phyloP scores from a whole-genome alignment of 2,888 invertebrate species.

The Leptinotarsa tumamoca region DNA sequence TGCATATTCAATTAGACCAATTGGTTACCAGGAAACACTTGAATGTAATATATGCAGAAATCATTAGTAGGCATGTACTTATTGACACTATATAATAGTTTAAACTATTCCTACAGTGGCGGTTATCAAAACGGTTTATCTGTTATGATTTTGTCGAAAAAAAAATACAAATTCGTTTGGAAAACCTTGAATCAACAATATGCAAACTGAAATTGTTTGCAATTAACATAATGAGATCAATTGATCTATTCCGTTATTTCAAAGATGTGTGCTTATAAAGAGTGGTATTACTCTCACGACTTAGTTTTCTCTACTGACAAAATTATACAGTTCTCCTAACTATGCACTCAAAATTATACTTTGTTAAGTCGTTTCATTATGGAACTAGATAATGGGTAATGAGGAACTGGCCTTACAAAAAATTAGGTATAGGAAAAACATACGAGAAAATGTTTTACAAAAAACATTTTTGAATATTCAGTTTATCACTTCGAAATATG shows the following conservation, averaged over 20 bases:
- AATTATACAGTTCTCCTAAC: no score
- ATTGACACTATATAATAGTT: conserved; percentile 14
- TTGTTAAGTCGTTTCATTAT: no score
- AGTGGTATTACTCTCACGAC: background rate
- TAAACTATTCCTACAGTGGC: conserved; percentile 12
- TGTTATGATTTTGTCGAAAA: background rate
- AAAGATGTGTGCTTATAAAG: background rate
- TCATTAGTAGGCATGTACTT: conserved; percentile 24
- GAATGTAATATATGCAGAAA: conserved; percentile 20
- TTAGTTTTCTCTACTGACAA: background rate
- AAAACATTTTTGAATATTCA: no score
- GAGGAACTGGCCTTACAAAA: no score
- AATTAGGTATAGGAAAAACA: background rate
- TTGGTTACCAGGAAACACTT: conserved; percentile 28
- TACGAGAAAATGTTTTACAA: no score
- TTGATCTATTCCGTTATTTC: background rate
- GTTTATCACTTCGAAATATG: no score
- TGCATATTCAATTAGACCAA: conserved; percentile 10
- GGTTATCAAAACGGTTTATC: conserved; percentile 1
- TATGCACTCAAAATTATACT: no score
- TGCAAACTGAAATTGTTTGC: background rate
- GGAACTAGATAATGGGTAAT: no score
- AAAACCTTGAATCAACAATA: background rate
- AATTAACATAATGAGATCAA: background rate
- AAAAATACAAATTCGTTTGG: background rate